These are phyloP conservation scores for Drosophila pallidifrons DNA, from an alignment of 1,140 invertebrate species.

Conservation along the genomic window DNA sequence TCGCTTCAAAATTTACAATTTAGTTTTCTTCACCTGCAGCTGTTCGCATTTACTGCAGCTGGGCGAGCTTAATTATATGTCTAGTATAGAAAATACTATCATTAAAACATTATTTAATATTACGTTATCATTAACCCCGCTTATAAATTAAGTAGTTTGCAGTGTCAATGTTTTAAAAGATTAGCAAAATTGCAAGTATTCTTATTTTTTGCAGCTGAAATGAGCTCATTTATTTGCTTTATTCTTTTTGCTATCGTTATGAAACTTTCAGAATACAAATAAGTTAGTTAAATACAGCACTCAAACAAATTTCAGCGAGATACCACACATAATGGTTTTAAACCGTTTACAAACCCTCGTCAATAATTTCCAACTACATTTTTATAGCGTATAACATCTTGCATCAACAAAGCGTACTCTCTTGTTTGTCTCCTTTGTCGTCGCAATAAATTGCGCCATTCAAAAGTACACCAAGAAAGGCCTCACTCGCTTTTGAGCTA, in stretches of 20 bases:
- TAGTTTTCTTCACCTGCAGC: neutral
- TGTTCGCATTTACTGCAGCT: neutral
- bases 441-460: conserved; percentile 53
- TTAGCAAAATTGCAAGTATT: neutral
- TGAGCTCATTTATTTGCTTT: neutral
- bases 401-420: neutral
- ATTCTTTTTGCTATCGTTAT: neutral
- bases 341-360: too few species aligned
- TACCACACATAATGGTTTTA: too few species aligned
- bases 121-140: neutral
- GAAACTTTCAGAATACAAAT: neutral
- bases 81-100: neutral
- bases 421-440: conserved; percentile 28
- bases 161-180: neutral
- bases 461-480: conserved; percentile 11
- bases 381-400: neutral
- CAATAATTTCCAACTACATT: too few species aligned
- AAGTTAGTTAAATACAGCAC: too few species aligned
- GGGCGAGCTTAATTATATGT: too few species aligned
- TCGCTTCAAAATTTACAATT: neutral
- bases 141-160: neutral
- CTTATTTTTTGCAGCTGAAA: neutral
- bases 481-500: conserved; percentile 27
- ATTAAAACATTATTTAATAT: neutral
- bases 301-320: too few species aligned